Base-by-base conservation (phyloP, 1,140 invertebrate species). In the Ceratosolen solmsi region DNA sequence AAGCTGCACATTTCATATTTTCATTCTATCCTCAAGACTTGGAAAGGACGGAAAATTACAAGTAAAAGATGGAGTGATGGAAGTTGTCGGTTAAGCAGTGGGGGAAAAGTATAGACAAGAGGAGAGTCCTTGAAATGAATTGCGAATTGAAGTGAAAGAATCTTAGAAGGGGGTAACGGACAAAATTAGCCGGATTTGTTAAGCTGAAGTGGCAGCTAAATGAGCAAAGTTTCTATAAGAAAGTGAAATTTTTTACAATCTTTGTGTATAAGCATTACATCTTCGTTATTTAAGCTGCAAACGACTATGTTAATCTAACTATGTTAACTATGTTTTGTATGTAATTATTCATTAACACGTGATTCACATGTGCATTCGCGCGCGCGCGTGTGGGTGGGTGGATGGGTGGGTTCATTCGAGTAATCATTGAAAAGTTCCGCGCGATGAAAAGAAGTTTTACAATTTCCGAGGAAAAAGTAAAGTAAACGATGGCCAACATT, bases 391-490 rank as follows among this genome's bases (percentile, higher is more conserved):
- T 73, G 15, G 9, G 15, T 4, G 27, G 4, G 51, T 15, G 51
- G 20, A n/a, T 15, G 73, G 4, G 56, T 54, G 27, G 3, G 20
- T 73, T n/a, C 5, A 33, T 9, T 36, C 13, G 13, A 27, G 46
- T 3, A 36, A 51, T 33, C 60, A 51, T 65, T 54, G 71, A 65
- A 65, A 74, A 65, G 79, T 80, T 73, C 20, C 30, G n/a, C 17
- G 71, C 70, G 30, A 70, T 70, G 65, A 77, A 65, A 77, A 51
- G 54, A 70, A 78, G 65, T 76, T 82, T 82, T 71, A 54, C 65
- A 82, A 72, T 82, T 77, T 71, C 36, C 30, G 51, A 25, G 73
- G 74, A 72, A 70, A 77, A 82, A 78, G 75, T 73, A 27, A 30
- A 76, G 30, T 54, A 33, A 63, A 38, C 27, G 38, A 71, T 76